Percentiles rank a stretch among this genome's conserved stretches.
Conservation (phyloP, 2,888 invertebrate species). For the Pocota personata region DNA sequence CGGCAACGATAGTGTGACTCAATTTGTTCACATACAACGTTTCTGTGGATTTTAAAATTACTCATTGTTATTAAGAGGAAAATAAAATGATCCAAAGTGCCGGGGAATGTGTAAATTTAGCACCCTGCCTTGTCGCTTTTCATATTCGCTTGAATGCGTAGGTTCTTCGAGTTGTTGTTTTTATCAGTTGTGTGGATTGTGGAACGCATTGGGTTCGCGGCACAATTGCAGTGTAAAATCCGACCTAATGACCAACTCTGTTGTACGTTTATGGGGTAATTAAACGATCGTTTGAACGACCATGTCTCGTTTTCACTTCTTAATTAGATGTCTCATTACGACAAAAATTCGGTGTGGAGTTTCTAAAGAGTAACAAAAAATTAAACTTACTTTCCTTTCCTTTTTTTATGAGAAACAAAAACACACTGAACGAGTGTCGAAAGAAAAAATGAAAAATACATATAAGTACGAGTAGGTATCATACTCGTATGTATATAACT, state of each 20-base stretch:
- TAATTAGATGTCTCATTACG: conserved; percentile 44
- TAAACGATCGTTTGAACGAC: conserved; percentile 32
- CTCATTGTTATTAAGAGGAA: conserved; percentile 56
- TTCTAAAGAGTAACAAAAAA: conserved; percentile 7
- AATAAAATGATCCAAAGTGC: conserved; percentile 50
- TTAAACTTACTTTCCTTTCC: conserved; percentile 10
- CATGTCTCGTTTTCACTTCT: conserved; percentile 35
- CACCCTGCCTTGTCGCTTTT: conserved; percentile 46
- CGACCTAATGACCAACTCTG: conserved; percentile 51
- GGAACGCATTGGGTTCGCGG: neutral
- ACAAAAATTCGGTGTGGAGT: conserved; percentile 9
- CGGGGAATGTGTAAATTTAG: conserved; percentile 49
- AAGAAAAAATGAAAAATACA: neutral
- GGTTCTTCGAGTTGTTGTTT: neutral
- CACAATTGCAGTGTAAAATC: neutral
- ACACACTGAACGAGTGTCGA: neutral
- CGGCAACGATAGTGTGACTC: conserved; percentile 51
- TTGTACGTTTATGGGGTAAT: conserved; percentile 33
- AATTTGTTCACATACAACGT: conserved; percentile 48
- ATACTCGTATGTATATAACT: neutral
- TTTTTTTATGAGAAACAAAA: neutral
- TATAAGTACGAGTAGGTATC: too few species aligned
- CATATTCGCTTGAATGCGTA: neutral
- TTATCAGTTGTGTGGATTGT: neutral
- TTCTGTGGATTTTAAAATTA: conserved; percentile 51